phyloP scores from a whole-genome alignment of 2,113 vertebrate species.

The Lophotis ruficrista region DNA sequence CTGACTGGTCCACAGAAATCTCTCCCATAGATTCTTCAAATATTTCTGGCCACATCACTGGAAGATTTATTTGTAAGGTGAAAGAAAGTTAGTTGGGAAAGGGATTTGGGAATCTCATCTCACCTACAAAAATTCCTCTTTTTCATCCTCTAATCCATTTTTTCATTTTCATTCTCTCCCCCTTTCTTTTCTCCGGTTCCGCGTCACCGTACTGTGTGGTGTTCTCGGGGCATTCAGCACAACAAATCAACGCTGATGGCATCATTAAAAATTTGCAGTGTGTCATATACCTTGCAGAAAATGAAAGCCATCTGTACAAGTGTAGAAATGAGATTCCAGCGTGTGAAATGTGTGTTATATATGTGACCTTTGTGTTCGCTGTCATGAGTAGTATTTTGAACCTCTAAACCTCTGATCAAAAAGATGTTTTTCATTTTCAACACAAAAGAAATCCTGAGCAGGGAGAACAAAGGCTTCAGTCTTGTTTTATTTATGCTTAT shows the following conservation, averaged over 20 bases:
- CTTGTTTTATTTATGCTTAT: neutral
- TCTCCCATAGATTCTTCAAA: slow-evolving; percentile 34
- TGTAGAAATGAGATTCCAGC: neutral
- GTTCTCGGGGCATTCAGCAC: neutral
- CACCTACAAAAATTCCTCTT: neutral
- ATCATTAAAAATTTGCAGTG: neutral
- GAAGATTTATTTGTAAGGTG: neutral
- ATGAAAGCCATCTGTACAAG: neutral
- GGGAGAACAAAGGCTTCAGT: neutral
- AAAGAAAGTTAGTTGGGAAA: neutral
- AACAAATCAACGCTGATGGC: neutral
- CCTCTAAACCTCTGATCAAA: neutral
- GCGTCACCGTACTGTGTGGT: accelerated
- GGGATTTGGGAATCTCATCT: neutral
- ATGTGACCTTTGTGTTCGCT: neutral
- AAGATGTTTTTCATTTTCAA: neutral
- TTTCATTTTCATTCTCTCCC: neutral
- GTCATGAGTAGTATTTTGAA: neutral
- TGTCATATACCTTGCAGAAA: neutral
- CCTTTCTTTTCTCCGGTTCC: neutral
- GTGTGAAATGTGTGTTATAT: neutral
- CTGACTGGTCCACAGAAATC: slow-evolving; percentile 9
- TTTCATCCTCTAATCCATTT: too few species aligned
- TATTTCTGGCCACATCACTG: neutral
- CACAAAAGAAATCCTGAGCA: neutral